A percentile compares a stretch with the other conserved stretches of the same genome.
Evolutionary conservation across 2,113 vertebrate genomes (phyloP).

Genomic region (Etheostoma spectabile): DNA sequence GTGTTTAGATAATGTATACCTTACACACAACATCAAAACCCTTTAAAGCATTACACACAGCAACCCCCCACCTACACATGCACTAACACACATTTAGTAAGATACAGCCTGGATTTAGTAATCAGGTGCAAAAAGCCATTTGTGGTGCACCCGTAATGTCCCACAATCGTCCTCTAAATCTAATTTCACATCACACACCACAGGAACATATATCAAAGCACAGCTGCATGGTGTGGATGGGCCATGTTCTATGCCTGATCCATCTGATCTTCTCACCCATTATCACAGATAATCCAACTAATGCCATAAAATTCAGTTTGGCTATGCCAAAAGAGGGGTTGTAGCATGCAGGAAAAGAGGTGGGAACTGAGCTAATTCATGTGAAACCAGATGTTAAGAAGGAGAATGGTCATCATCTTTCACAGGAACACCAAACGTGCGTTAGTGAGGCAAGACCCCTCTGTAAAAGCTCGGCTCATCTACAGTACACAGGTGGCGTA

Average conservation of each 20-base stretch:
- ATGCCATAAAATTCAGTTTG: not conserved
- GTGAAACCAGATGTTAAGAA: slow-evolving; percentile 34
- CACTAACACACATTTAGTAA: not conserved
- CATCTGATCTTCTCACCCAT: slow-evolving; percentile 23
- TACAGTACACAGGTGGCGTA: slow-evolving; percentile 8
- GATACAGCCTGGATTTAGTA: slow-evolving; percentile 2
- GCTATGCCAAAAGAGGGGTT: not conserved
- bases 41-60: not conserved
- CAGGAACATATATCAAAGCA: not conserved
- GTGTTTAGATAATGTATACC: not conserved
- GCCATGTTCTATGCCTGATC: not conserved
- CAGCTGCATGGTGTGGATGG: not conserved
- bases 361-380: slow-evolving; percentile 35
- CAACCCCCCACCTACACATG: slow-evolving; percentile 2
- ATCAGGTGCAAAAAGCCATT: slow-evolving; percentile 1
- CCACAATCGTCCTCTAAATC: not conserved
- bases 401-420: slow-evolving; percentile 20
- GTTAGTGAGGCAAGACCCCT: not conserved
- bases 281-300: slow-evolving; percentile 13
- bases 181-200: slow-evolving; percentile 24
- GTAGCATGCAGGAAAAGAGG: slow-evolving; percentile 7
- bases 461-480: not conserved
- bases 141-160: not conserved
- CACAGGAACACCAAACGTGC: slow-evolving; percentile 21
- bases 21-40: not conserved